These are phyloP conservation scores for Plebejus melissa DNA, from an alignment of 2,888 invertebrate species.

Conservation along the genomic window DNA sequence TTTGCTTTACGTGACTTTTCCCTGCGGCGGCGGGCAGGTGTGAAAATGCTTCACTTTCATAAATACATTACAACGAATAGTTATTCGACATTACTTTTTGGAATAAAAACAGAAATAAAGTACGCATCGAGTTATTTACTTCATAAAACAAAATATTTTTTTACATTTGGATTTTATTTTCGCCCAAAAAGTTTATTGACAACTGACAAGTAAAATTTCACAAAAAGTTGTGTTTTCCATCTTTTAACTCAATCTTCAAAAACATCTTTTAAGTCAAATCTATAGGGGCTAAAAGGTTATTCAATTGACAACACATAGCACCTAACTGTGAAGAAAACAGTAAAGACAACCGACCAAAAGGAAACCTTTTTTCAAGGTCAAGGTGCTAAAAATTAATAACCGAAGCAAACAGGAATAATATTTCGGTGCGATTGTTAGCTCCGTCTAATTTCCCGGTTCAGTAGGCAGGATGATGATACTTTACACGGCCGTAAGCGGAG, in stretches of 20 bases:
- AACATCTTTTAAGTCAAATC: too few species aligned
- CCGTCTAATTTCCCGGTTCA: slow-evolving; percentile 34
- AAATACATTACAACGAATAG: not conserved
- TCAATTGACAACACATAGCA: not conserved
- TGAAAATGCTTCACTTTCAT: not conserved
- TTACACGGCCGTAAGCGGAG: not conserved
- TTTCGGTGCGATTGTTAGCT: not conserved
- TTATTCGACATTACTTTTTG: not conserved
- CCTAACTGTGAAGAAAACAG: not conserved
- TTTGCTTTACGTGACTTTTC: slow-evolving; percentile 17
- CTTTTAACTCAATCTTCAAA: too few species aligned
- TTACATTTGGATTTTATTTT: too few species aligned
- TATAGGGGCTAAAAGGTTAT: too few species aligned
- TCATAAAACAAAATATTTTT: too few species aligned
- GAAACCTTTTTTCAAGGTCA: not conserved
- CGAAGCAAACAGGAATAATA: not conserved
- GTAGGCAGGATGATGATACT: slow-evolving; percentile 30
- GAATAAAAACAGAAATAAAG: too few species aligned
- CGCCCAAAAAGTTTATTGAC: too few species aligned
- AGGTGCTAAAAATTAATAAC: slow-evolving; percentile 2
- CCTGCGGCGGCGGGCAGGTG: not conserved
- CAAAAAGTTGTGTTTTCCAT: too few species aligned
- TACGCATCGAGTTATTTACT: too few species aligned
- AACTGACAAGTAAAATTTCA: too few species aligned
- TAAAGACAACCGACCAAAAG: not conserved